phyloP scores from a whole-genome alignment of 2,888 invertebrate species.

The Sphinx pinastri region DNA sequence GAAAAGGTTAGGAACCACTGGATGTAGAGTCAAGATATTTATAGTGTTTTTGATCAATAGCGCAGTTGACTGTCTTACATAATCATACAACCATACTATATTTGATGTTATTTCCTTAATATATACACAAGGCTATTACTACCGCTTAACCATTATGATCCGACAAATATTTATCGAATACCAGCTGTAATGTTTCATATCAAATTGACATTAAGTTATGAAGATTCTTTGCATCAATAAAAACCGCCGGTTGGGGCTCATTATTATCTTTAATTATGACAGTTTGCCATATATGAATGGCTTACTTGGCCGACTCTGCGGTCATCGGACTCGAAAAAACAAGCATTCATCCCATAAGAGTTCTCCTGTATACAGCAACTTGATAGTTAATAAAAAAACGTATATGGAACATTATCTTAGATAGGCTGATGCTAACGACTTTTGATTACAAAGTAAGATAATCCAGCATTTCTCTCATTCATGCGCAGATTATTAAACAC shows the following conservation, averaged over 20 bases:
- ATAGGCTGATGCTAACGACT: constrained; percentile 54
- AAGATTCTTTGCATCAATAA: constrained; percentile 69
- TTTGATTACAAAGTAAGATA: constrained; percentile 51
- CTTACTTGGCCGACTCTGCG: constrained; percentile 64
- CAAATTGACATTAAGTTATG: constrained; percentile 75
- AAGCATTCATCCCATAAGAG: constrained; percentile 58
- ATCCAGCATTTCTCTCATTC: constrained; percentile 38
- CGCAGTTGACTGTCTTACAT: too few species aligned
- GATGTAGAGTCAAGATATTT: too few species aligned
- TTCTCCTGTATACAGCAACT: constrained; percentile 67
- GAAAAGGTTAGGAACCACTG: too few species aligned
- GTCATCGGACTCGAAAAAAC: constrained; percentile 63
- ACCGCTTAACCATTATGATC: constrained; percentile 8
- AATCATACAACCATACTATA: too few species aligned
- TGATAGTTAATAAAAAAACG: constrained; percentile 64
- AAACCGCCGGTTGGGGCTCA: constrained; percentile 70
- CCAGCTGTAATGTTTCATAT: constrained; percentile 42
- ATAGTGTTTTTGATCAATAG: too few species aligned
- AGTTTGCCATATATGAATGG: constrained; percentile 78
- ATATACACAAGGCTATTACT: background rate
- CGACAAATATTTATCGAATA: constrained; percentile 15
- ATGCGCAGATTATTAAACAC: constrained; percentile 25
- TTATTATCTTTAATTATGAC: constrained; percentile 83
- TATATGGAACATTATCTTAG: constrained; percentile 63
- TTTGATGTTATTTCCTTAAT: too few species aligned